Evolutionary conservation across 2,888 invertebrate genomes (phyloP).

Genomic region (Calameuta filiformis): DNA sequence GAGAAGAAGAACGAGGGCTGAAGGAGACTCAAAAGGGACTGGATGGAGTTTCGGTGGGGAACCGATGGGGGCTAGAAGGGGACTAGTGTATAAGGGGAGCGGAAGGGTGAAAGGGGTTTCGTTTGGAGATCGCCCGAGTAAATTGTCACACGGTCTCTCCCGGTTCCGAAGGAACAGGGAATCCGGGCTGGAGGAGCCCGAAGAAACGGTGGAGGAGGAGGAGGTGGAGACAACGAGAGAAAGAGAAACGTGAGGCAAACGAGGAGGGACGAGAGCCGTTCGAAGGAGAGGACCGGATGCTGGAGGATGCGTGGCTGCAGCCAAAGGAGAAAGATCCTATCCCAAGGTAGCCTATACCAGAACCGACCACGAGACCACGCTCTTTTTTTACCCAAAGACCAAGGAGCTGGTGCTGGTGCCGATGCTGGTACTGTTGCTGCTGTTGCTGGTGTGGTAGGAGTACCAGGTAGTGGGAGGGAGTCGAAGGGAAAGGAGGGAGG

Average conservation of each 20-base stretch:
- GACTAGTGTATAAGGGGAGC: neutral
- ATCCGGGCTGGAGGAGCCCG: constrained; percentile 38
- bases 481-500: constrained; percentile 23
- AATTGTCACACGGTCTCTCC: constrained; percentile 64
- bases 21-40: constrained; percentile 10
- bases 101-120: constrained; percentile 20
- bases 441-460: constrained; percentile 19
- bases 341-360: constrained; percentile 40
- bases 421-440: constrained; percentile 1
- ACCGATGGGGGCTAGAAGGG: neutral
- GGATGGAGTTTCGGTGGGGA: neutral
- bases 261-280: constrained; percentile 25
- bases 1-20: constrained; percentile 37
- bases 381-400: constrained; percentile 23
- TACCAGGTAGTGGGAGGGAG: constrained; percentile 22
- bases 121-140: constrained; percentile 61
- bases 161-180: constrained; percentile 52
- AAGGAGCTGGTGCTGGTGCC: constrained; percentile 2
- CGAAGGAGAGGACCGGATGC: constrained; percentile 39
- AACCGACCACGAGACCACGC: constrained; percentile 27
- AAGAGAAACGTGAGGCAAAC: constrained; percentile 29
- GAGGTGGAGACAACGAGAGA: constrained; percentile 25
- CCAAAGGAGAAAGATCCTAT: constrained; percentile 53
- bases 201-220: constrained; percentile 19
- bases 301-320: constrained; percentile 32